Evolutionary conservation across 2,113 vertebrate species (phyloP).

Genomic region (Laticauda laticaudata): DNA sequence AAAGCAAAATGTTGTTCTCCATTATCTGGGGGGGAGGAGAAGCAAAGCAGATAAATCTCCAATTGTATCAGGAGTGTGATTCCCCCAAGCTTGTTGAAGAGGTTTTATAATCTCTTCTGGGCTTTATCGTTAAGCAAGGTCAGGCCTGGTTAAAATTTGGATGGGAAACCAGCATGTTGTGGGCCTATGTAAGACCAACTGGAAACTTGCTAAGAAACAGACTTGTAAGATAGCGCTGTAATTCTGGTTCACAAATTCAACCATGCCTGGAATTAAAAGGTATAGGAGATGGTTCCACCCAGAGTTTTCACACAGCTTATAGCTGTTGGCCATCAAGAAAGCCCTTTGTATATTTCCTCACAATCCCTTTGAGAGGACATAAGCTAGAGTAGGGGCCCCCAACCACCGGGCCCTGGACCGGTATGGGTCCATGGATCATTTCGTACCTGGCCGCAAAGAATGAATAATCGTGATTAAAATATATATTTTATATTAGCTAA

Average conservation of each 20-base stretch:
- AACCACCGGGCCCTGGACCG: too few relatives aligned
- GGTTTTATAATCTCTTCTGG: background rate
- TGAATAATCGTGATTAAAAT: too few relatives aligned
- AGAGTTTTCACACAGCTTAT: background rate
- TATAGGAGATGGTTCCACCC: background rate
- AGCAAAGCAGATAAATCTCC: background rate
- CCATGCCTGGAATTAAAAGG: background rate
- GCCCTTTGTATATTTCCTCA: background rate
- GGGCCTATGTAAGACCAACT: background rate
- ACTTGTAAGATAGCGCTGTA: background rate
- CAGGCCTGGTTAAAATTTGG: background rate
- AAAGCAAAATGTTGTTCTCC: background rate
- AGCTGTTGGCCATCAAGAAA: background rate
- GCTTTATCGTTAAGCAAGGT: background rate
- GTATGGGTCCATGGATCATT: too few relatives aligned
- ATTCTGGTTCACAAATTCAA: background rate
- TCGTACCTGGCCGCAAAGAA: too few relatives aligned
- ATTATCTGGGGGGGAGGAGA: background rate
- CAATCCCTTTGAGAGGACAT: background rate
- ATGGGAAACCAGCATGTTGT: background rate
- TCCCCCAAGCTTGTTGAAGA: background rate
- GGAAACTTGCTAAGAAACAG: background rate
- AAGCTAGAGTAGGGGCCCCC: background rate
- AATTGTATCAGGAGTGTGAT: background rate
- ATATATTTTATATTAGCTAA: too few relatives aligned